Conservation (phyloP, 2,888 invertebrate species). For the Tyria jacobaeae region DNA sequence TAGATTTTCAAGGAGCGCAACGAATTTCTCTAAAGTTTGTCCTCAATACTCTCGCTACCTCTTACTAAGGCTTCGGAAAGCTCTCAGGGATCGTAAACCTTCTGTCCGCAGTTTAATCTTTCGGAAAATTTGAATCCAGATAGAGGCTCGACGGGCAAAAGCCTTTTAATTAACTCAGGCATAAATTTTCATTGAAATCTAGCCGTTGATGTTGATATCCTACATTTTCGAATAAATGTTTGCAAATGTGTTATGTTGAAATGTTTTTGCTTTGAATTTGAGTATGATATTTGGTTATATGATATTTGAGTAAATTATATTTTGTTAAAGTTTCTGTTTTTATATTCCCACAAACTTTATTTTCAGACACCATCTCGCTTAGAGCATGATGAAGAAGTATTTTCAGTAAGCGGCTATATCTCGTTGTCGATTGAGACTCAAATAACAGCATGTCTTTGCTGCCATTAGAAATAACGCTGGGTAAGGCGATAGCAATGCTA, state of each 20-base stretch:
- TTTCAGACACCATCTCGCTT: too few species aligned
- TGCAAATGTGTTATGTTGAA: neutral
- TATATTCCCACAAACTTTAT: too few species aligned
- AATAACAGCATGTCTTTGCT: too few species aligned
- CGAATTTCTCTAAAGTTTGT: constrained; percentile 34
- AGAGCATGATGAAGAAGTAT: too few species aligned
- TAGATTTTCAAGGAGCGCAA: constrained; percentile 7
- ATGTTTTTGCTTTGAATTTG: neutral
- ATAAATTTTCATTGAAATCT: constrained; percentile 50
- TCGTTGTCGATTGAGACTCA: too few species aligned
- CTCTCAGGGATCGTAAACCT: constrained; percentile 68
- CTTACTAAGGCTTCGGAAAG: constrained; percentile 58
- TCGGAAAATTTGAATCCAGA: constrained; percentile 68
- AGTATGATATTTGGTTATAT: too few species aligned
- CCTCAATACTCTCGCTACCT: constrained; percentile 35
- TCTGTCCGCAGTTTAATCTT: constrained; percentile 69
- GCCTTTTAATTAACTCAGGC: constrained; percentile 61
- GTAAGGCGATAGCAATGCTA: too few species aligned
- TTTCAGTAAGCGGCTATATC: too few species aligned
- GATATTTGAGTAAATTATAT: too few species aligned
- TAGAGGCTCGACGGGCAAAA: constrained; percentile 58
- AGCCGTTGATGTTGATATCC: constrained; percentile 31
- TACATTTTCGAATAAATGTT: constrained; percentile 16
- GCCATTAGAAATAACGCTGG: too few species aligned
- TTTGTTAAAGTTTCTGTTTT: too few species aligned